Percentiles rank a stretch among this genome's conserved stretches.
These are phyloP conservation scores for Drosophila eugracilis DNA, from an alignment of 1,140 invertebrate species.

Conservation along the genomic window DNA sequence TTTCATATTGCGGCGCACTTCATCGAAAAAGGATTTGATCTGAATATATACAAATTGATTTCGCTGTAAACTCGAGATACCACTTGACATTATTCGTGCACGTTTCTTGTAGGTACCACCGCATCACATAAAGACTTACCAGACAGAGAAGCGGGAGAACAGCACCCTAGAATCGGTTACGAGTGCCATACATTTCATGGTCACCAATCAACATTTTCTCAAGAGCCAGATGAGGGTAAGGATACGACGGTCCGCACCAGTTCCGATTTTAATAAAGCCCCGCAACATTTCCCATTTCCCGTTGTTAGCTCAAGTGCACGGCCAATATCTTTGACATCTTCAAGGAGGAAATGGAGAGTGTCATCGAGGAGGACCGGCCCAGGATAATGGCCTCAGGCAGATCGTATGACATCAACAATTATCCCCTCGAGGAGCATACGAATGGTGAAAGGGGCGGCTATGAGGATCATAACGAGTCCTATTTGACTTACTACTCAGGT, in stretches of 20 bases:
- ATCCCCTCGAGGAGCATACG: conserved; percentile 72
- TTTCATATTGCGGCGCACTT: conserved; percentile 36
- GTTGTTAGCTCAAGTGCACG: conserved; percentile 78
- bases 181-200: conserved; percentile 85
- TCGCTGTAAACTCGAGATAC: conserved; percentile 28
- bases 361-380: conserved; percentile 83
- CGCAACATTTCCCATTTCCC: conserved; percentile 4
- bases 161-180: conserved; percentile 78
- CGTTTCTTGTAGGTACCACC: conserved; percentile 68
- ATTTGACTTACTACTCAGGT: conserved; percentile 78
- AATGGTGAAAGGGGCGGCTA: conserved; percentile 67
- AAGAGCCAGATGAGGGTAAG: conserved; percentile 86
- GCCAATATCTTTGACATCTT: conserved; percentile 83
- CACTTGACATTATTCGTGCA: conserved; percentile 61
- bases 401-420: conserved; percentile 82
- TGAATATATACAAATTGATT: conserved; percentile 76
- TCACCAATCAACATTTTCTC: conserved; percentile 86
- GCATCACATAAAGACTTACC: conserved; percentile 81
- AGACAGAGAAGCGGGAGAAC: conserved; percentile 76
- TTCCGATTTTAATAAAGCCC: conserved; percentile 19
- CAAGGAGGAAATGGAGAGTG: conserved; percentile 80
- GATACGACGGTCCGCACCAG: not conserved
- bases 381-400: conserved; percentile 82
- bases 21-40: conserved; percentile 47
- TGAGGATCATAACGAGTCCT: conserved; percentile 83